Evolutionary conservation across 2,113 vertebrate species (phyloP), one percentile per base, ranked within the genome.

Genomic region (Eleginops maclovinus): DNA sequence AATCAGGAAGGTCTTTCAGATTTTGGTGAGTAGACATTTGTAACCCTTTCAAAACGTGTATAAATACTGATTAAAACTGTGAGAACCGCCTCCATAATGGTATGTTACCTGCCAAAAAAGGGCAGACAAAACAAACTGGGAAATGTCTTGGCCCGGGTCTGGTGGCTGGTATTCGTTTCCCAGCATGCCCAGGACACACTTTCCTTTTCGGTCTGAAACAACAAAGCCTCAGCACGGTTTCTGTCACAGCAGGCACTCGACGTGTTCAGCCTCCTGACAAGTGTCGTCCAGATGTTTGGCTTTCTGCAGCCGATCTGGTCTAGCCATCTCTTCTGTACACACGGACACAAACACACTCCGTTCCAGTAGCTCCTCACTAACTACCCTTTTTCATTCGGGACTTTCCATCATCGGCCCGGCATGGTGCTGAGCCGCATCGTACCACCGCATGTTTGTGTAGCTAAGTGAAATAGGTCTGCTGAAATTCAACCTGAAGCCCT

Each of bases 271-370:
- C 44, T 12, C 69, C 79, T 86, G 75, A 80, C 83, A 78, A 86
- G 82, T 89, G 78, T 85, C 68, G 3, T 65, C 43, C 88, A 90
- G 84, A 91, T 92, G 92, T 93, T 93, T 86, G 76, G 81, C 69
- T 88, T 91, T 66, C 54, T 72, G 41, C 61, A 43, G 74, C 83
- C 87, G 93, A 94, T 96, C 95, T 96, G 93, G 95, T 95, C 95
- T 96, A 94, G 95, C 95, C 95, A 96, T 96, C 95, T 93, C 69
- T 40, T 51, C 71, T 58, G 41, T n/a, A 58, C 66, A 74, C 50
- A 66, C 4, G 50, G 56, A 68, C 55, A 81, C 86, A 87, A 75
- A 79, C 77, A 63, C 67, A 50, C 65, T 9, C 19, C 22, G 62
- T 79, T 72, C 71, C 79, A 69, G 93, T 90, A 74, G 81, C 58